A percentile compares a stretch with the other conserved stretches of the same genome.
Conservation (phyloP, 1,140 invertebrate species). For the Scaptomyza hsui region DNA sequence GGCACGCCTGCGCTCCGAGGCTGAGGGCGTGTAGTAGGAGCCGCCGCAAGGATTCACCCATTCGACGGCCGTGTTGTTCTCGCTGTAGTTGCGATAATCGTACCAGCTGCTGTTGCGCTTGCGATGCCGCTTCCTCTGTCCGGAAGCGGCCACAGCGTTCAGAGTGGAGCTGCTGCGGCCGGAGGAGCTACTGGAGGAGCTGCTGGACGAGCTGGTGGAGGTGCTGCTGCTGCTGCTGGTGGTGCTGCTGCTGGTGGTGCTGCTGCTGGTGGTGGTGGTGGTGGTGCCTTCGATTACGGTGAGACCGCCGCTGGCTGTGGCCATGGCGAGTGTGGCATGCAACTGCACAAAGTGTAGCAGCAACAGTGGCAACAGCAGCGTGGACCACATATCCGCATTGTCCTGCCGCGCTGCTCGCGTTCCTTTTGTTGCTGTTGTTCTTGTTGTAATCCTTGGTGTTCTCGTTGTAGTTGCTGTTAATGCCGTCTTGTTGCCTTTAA, state of each 20-base stretch:
- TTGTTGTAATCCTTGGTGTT: too few species aligned
- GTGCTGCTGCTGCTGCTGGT: constrained; percentile 14
- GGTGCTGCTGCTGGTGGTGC: constrained; percentile 2
- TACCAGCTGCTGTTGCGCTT: constrained; percentile 79
- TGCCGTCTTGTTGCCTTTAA: constrained; percentile 69
- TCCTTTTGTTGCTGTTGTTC: constrained; percentile 17
- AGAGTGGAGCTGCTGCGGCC: neutral
- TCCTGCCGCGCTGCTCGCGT: constrained; percentile 37
- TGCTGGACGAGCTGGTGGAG: constrained; percentile 21
- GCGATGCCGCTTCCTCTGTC: constrained; percentile 68
- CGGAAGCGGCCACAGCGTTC: neutral
- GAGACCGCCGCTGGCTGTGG: constrained; percentile 53
- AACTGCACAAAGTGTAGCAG: constrained; percentile 39
- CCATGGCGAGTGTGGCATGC: constrained; percentile 42
- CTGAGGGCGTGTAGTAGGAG: constrained; percentile 51
- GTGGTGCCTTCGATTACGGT: constrained; percentile 47
- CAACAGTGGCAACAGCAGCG: constrained; percentile 57
- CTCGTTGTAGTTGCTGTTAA: constrained; percentile 17
- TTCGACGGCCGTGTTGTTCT: constrained; percentile 69
- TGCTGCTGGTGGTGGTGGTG: constrained; percentile 29
- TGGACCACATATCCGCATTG: constrained; percentile 55
- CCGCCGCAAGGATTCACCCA: constrained; percentile 79
- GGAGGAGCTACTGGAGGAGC: constrained; percentile 24
- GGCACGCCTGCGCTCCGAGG: constrained; percentile 43
- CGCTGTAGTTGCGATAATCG: constrained; percentile 71